Base-by-base conservation (phyloP, 2,888 invertebrate species). In the Aphodius sticticus region DNA sequence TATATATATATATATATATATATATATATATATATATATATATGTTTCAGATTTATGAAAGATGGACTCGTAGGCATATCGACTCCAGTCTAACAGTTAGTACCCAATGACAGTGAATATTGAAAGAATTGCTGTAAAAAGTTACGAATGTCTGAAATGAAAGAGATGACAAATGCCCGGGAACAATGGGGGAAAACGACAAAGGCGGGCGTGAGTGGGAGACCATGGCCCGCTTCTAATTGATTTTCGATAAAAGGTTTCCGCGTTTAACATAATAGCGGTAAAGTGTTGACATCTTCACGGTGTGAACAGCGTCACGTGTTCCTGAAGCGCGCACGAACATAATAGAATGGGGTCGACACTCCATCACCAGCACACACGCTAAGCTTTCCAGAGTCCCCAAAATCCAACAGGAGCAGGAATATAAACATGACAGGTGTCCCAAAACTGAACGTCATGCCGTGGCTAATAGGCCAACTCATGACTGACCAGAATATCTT, bases 171-270 rank as follows among this genome's bases (percentile, higher is more conserved):
- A 53, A 53, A 53, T n/a, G n/a, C n/a, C n/a, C n/a, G n/a, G 53
- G 12, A 53, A 53, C 53, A 53, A 1, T 53, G 4, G 12, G 53
- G 53, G 12, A 53, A 53, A 53, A 5, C 2, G 12, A 53, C 53
- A 9, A 53, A 53, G 53, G 53, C 1, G 6, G 12, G 53, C 12
- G 53, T 12, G 53, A 53, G 53, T 53, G 53, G 2, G 53, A 12
- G 87, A 88, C 88, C 87, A 87, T 86, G 88, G 88, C 87, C 88
- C 87, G 87, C 88, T 88, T 88, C 88, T 89, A 89, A 89, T 89
- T 89, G 89, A 89, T 89, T 89, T 89, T 87, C 89, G 87, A 88
- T 89, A 89, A 88, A 89, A 89, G 88, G 88, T 88, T 88, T 87
- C 86, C 86, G 81, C 87, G 87, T 88, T 88, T 88, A 87, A 87